Evolutionary conservation across 1,140 invertebrate species (phyloP).

Genomic region (Theocolax elegans): DNA sequence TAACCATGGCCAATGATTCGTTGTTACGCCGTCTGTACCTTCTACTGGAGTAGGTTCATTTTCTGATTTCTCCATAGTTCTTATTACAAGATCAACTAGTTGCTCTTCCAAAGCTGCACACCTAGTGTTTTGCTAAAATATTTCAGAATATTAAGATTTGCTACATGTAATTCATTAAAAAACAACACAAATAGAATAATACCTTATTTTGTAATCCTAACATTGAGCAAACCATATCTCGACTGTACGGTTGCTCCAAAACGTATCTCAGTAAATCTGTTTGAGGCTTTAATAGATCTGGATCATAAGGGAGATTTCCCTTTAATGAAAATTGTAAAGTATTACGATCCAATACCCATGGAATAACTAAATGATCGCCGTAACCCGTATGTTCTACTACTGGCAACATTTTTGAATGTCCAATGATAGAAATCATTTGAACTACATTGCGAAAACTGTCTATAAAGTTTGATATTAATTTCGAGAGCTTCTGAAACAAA

Average conservation of each 20-base stretch:
- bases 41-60: slow-evolving; percentile 69
- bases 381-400: slow-evolving; percentile 94
- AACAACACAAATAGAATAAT: slow-evolving; percentile 5
- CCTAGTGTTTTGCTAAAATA: slow-evolving; percentile 82
- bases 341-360: slow-evolving; percentile 90
- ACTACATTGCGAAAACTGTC: slow-evolving; percentile 91
- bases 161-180: background rate
- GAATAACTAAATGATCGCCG: slow-evolving; percentile 87
- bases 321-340: slow-evolving; percentile 89
- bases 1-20: slow-evolving; percentile 88
- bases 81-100: slow-evolving; percentile 89
- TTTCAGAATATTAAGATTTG: background rate
- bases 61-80: slow-evolving; percentile 93
- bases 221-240: slow-evolving; percentile 96
- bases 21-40: slow-evolving; percentile 74
- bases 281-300: slow-evolving; percentile 90
- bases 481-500: slow-evolving; percentile 79
- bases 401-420: slow-evolving; percentile 89
- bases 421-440: slow-evolving; percentile 95
- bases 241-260: slow-evolving; percentile 93
- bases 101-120: slow-evolving; percentile 93
- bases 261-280: slow-evolving; percentile 89
- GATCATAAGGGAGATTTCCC: slow-evolving; percentile 91
- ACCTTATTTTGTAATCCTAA: slow-evolving; percentile 91
- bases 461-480: slow-evolving; percentile 87